Conservation (phyloP, 2,888 invertebrate species). For the Achlya flavicornis region DNA sequence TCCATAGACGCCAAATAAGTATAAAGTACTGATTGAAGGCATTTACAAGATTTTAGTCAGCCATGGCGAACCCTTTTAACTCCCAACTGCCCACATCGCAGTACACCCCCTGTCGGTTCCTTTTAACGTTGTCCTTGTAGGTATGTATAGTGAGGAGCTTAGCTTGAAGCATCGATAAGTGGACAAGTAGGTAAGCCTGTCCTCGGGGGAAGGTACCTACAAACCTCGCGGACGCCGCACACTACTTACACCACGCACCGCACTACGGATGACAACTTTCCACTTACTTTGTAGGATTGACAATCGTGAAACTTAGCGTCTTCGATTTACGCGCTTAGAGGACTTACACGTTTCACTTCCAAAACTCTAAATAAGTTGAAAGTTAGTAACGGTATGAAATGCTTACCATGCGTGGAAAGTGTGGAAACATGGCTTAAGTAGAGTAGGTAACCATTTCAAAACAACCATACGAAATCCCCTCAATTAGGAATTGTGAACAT, state of each 20-base stretch:
- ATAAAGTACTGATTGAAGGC: background rate
- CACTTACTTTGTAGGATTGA: conserved; percentile 6
- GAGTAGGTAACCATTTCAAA: background rate
- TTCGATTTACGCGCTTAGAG: background rate
- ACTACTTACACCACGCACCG: background rate
- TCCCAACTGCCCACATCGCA: too few species aligned
- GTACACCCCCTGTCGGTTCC: too few species aligned
- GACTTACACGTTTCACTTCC: conserved; percentile 5
- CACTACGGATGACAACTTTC: background rate
- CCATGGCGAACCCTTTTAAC: too few species aligned
- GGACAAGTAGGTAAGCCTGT: background rate
- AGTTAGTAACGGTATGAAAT: conserved; percentile 1
- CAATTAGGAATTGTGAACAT: background rate
- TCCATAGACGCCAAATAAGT: background rate
- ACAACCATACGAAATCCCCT: background rate
- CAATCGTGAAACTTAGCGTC: conserved; percentile 1
- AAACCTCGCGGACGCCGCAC: background rate
- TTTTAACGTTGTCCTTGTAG: too few species aligned
- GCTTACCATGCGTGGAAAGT: background rate
- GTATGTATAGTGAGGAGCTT: conserved; percentile 2
- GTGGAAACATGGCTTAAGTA: background rate
- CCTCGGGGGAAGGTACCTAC: background rate
- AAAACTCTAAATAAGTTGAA: background rate
- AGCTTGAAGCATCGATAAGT: background rate
- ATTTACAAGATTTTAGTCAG: too few species aligned